Evolutionary conservation across 2,797 vertebrate genomes (phyloP).

Genomic region (Sebastes kiyomatsui): DNA sequence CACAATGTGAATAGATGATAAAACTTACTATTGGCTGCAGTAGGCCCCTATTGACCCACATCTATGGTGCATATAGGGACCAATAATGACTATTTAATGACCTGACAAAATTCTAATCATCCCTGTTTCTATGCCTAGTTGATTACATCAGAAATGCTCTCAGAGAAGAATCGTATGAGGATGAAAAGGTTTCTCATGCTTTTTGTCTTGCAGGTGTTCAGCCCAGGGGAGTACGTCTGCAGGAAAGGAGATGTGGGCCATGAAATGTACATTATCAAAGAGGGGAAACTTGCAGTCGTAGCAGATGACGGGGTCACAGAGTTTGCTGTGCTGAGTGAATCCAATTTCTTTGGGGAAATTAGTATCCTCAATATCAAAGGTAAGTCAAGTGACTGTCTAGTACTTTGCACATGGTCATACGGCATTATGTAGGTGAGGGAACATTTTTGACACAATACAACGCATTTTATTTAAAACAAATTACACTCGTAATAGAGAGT

Average conservation of each 20-base stretch:
- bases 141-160: neutral
- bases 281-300: conserved; percentile 92
- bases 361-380: conserved; percentile 97
- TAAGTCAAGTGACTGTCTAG: conserved; percentile 30
- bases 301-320: conserved; percentile 91
- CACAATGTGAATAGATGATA: no score
- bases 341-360: conserved; percentile 96
- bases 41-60: no score
- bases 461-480: neutral
- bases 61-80: no score
- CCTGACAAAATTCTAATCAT: neutral
- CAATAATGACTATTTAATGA: no score
- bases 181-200: neutral
- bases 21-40: no score
- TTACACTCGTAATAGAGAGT: neutral
- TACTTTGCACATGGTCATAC: neutral
- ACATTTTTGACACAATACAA: neutral
- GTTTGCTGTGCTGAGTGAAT: conserved; percentile 88
- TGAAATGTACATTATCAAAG: conserved; percentile 96
- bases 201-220: conserved; percentile 82
- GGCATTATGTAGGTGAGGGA: neutral
- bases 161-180: neutral
- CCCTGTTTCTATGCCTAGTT: neutral
- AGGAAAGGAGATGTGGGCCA: conserved; percentile 92
- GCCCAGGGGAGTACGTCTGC: conserved; percentile 95